phyloP scores from a whole-genome alignment of 1,140 invertebrate genomes.

The Oreohelix idahoensis region DNA sequence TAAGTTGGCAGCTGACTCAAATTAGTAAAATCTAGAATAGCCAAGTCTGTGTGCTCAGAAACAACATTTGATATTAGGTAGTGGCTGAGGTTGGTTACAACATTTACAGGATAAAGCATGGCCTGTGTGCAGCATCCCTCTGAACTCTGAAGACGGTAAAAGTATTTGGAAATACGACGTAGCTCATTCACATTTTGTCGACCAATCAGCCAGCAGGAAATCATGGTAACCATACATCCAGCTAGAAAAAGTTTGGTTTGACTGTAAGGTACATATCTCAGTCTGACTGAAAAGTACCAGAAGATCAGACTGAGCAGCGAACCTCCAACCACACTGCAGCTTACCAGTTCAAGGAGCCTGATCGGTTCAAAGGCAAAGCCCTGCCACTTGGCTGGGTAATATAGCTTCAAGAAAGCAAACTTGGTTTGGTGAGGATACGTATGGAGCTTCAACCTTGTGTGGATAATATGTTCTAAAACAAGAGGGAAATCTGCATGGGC shows the following conservation, averaged over 20 bases:
- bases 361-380: not conserved
- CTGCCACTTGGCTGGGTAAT: slow-evolving; percentile 33
- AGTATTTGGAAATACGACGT: slow-evolving; percentile 4
- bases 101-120: slow-evolving; percentile 15
- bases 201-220: slow-evolving; percentile 22
- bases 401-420: slow-evolving; percentile 19
- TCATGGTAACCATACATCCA: not conserved
- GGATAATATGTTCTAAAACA: slow-evolving; percentile 21
- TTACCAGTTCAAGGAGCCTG: slow-evolving; percentile 8
- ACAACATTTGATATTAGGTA: not conserved
- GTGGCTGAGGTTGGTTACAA: not conserved
- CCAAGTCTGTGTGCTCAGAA: slow-evolving; percentile 16
- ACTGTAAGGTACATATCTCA: not conserved
- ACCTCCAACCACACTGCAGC: slow-evolving; percentile 1
- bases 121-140: slow-evolving; percentile 35
- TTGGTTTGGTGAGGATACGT: not conserved
- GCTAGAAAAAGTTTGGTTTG: not conserved
- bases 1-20: not conserved
- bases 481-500: slow-evolving; percentile 26
- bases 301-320: not conserved
- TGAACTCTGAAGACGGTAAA: slow-evolving; percentile 17
- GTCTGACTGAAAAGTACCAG: not conserved
- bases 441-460: not conserved
- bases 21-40: slow-evolving; percentile 2
- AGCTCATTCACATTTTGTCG: slow-evolving; percentile 30